Evolutionary conservation across 2,888 invertebrate genomes (phyloP).

Genomic region (Bombyx huttoni): DNA sequence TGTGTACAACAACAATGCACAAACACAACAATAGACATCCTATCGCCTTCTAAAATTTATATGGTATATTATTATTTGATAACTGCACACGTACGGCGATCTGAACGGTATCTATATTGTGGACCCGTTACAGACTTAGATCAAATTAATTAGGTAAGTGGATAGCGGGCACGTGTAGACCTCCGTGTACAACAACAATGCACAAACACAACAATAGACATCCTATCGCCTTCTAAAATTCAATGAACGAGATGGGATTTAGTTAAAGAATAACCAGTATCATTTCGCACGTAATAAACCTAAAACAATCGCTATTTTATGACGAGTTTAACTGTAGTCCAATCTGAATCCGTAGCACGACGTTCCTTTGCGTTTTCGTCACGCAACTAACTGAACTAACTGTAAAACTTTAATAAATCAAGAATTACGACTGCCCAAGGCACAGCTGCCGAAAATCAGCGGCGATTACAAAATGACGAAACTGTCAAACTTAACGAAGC

Average conservation of each 20-base stretch:
- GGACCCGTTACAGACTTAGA: constrained; percentile 28
- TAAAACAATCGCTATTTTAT: background rate
- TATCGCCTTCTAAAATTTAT: constrained; percentile 24
- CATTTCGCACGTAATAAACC: background rate
- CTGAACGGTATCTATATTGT: background rate
- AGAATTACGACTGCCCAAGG: background rate
- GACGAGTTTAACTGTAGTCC: background rate
- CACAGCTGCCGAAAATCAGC: background rate
- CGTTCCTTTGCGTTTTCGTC: background rate
- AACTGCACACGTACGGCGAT: background rate
- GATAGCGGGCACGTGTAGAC: constrained; percentile 44
- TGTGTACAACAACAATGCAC: constrained; percentile 44
- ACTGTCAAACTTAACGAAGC: constrained; percentile 13
- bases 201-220: constrained; percentile 43
- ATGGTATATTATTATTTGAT: background rate
- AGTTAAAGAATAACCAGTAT: background rate
- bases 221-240: constrained; percentile 28
- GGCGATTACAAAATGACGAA: constrained; percentile 8
- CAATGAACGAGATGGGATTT: constrained; percentile 1
- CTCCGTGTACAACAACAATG: constrained; percentile 50
- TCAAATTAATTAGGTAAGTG: constrained; percentile 42
- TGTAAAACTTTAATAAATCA: background rate
- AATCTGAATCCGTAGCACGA: background rate
- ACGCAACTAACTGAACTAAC: background rate
- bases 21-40: constrained; percentile 46